Base-by-base conservation (phyloP, 2,888 invertebrate genomes). In the Thereva nobilitata region DNA sequence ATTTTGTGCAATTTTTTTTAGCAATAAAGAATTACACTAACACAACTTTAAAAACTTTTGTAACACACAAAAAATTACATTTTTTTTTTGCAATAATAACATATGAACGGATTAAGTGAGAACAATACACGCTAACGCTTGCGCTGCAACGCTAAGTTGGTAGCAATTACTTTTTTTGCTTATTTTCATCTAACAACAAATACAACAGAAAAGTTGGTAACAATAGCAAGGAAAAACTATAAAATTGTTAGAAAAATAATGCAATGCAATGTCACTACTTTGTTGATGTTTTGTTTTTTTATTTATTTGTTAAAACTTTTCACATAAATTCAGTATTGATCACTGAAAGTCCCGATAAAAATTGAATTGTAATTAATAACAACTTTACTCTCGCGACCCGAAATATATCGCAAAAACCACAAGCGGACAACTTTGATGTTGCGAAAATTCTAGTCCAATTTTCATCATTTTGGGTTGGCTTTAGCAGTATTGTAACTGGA, bases 1-100 rank as follows among this genome's bases (percentile, higher is more conserved):
- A 47, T 59, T 47, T 59, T 45, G 47, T 47, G 47, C 49, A 47
- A 59, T 47, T 59, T 59, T 59, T 23, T 23, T 23, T 23, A 47
- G 38, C 47, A 59, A 59, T 59, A 59, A 47, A 59, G 59, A 59
- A 59, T 47, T 38, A 12, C 59, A 59, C 59, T 47, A 49, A 12
- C 47, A 59, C 59, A 10, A n/a, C 3, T 23, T 40, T 6, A 23
- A 2, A 23, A 23, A 23, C 23, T 23, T 4, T 37, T 37, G 59
- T 35, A n/a, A 35, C 38, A 38, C 38, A 59, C 10, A 59, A 47
- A 59, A 47, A n/a, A 59, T 34, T 12, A 59, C 38, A 54, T 10
- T n/a, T 49, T 37, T 37, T 59, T 49, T 47, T 23, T 23, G 23
- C 23, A 23, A 23, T 23, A 23, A 23, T 23, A 23, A 23, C 23